A percentile compares a stretch with the other conserved stretches of the same genome.
Conservation (phyloP, 2,888 invertebrate genomes). For the Orthosia gracilis region DNA sequence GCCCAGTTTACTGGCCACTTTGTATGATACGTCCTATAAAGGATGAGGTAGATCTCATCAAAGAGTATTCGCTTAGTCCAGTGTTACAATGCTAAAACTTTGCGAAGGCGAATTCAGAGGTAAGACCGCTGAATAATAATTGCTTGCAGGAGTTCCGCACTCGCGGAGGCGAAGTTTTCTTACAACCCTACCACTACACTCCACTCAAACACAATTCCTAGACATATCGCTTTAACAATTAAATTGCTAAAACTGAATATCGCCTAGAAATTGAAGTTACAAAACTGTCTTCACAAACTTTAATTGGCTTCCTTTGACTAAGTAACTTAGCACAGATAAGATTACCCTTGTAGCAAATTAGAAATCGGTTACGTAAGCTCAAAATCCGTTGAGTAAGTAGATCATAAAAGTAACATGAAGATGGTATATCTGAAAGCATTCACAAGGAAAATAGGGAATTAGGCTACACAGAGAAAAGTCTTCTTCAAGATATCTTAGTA, state of each 20-base stretch:
- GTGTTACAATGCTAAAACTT: background rate
- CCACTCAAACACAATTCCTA: background rate
- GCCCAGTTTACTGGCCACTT: no score
- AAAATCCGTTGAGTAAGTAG: slow-evolving; percentile 16
- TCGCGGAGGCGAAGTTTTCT: background rate
- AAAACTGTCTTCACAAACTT: background rate
- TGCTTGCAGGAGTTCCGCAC: no score
- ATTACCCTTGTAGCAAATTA: slow-evolving; percentile 14
- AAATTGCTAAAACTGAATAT: slow-evolving; percentile 23
- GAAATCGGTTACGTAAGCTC: slow-evolving; percentile 20
- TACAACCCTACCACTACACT: background rate
- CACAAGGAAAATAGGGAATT: slow-evolving; percentile 18
- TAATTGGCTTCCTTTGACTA: slow-evolving; percentile 22
- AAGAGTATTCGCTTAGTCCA: background rate
- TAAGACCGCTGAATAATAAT: background rate
- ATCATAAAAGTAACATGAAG: slow-evolving; percentile 29
- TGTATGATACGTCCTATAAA: no score
- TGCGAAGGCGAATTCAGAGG: background rate
- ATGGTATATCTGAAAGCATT: slow-evolving; percentile 20
- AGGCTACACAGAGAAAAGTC: slow-evolving; percentile 14
- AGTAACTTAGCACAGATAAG: slow-evolving; percentile 18
- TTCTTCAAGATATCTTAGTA: background rate
- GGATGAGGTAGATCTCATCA: background rate
- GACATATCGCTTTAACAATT: slow-evolving; percentile 1
- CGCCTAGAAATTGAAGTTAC: background rate